phyloP scores from a whole-genome alignment of 2,113 vertebrate species.

The Chauna torquata region DNA sequence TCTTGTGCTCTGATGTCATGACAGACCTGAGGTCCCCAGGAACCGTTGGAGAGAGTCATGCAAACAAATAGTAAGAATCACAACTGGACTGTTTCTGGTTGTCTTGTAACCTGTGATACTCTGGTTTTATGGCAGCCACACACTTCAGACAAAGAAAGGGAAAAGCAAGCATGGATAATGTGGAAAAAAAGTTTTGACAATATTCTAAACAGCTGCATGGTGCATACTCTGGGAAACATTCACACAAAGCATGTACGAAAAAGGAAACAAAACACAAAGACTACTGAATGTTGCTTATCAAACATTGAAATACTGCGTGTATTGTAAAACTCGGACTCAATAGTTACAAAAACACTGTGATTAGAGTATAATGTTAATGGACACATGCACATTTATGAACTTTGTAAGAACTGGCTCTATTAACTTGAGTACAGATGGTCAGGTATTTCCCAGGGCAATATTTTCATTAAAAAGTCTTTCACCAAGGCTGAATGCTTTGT shows the following conservation, averaged over 20 bases:
- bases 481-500: not conserved
- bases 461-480: not conserved
- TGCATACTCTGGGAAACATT: not conserved
- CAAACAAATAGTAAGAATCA: not conserved
- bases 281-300: not conserved
- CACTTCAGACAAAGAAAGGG: not conserved
- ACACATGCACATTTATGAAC: not conserved
- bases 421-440: constrained; percentile 25
- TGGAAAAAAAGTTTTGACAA: not conserved
- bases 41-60: not conserved
- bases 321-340: not conserved
- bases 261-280: not conserved
- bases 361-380: not conserved
- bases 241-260: not conserved
- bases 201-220: not conserved
- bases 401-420: not conserved
- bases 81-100: not conserved
- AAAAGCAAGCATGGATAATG: not conserved
- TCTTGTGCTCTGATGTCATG: not conserved
- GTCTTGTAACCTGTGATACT: not conserved
- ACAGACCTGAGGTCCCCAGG: not conserved
- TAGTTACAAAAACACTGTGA: not conserved
- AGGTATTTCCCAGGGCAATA: not conserved
- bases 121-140: not conserved
- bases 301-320: not conserved